Evolutionary conservation across 2,113 vertebrate genomes (phyloP), one percentile per base, ranked within the genome.

Genomic region (Condylura cristata): DNA sequence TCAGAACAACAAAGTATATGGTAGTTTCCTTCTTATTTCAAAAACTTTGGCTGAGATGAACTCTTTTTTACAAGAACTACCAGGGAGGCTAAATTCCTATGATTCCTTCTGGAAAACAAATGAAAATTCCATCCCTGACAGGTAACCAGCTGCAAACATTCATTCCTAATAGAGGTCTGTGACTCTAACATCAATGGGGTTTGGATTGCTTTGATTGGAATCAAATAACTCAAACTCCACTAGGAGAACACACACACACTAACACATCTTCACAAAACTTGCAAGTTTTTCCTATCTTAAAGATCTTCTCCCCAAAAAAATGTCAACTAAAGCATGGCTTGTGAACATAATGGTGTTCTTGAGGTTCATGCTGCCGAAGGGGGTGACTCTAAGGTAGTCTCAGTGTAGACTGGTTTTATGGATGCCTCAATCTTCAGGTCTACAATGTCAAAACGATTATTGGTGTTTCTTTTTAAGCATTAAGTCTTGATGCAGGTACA

Each of bases 21-120:
- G 91, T 95, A 71, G 6, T 75, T 41, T 30, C 51, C 70, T 95
- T 13, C 6, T 63, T 90, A 80, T 92, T 95, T 89, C 37, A 48
- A 85, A 92, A 46, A 93, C 3, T 39, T 94, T 87, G 84, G 20
- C 68, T 85, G 68, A 70, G 61, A 70, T 82, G 58, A 93, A 68
- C 87, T 91, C 51, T 51, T 91, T 0, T 0, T 80, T 94, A 26
- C 32, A 53, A 76, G 84, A 68, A 46, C 61, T 41, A 20, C 51
- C 17, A 79, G 26, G 56, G 58, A 72, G 8, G 37, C 76, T 93
- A 65, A 78, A 87, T 93, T 89, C 46, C 48, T 89, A 26, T 61
- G 44, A 83, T 95, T n/a, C 37, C 66, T 83, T 66, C 28, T 51
- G 58, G 61, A 86, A 65, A 90, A 89, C 39, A 16, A 76, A 44